Base-by-base conservation (phyloP, 1,140 invertebrate species). In the Battus philenor region DNA sequence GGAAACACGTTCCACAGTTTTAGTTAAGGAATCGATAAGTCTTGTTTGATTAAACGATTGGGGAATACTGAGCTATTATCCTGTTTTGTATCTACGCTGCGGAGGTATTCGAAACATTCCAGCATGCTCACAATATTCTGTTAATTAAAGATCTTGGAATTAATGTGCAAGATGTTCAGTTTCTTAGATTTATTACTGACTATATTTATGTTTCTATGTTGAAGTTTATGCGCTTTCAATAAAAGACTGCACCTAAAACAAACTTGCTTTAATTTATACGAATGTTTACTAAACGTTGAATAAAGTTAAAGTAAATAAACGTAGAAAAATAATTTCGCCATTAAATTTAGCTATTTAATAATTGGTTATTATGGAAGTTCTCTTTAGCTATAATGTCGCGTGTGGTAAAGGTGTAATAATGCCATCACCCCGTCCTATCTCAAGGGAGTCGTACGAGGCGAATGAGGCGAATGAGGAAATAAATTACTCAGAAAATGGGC, bases 1-100 rank as follows among this genome's bases (percentile, higher is more conserved):
- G 68, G 60, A 69, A 69, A 66, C 65, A 69, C 54, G 61, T 55
- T 59, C 44, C 63, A 69, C 63, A 62, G 55, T 73, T 75, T 71
- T 63, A 70, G 64, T 52, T 50, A 53, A 59, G 50, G 52, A 67
- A 75, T 73, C 71, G 64, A 74, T 75, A 71, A 69, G 63, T 59
- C 59, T 63, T 77, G 70, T 73, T 70, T 77, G 70, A 70, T 66
- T 63, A 65, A 55, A 71, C 68, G 57, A 51, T 29, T 48, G 43
- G 45, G 58, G 61, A 71, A 71, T 71, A 69, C 55, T 50, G 45
- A 67, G 59, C 46, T 47, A 60, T 52, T 62, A 32, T 50, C 43
- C 58, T 58, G 57, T 64, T 64, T 61, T 57, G 44, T 56, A 39
- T 30, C 15, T 16, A 8, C 15, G 31, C 18, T 3, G 31, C 8